phyloP scores from a whole-genome alignment of 1,140 invertebrate genomes.

The Aphis craccivora region DNA sequence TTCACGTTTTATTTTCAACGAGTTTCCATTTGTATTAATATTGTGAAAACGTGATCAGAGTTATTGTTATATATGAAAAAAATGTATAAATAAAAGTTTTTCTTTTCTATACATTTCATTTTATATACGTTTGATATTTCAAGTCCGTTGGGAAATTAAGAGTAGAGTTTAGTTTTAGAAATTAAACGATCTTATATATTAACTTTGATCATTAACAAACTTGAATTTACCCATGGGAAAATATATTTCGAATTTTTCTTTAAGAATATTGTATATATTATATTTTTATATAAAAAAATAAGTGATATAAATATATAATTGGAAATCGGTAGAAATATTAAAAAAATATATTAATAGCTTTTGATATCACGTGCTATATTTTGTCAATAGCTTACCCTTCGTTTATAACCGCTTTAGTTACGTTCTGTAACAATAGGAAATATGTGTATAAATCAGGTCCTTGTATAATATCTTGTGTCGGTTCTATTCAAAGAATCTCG shows the following conservation, averaged over 20 bases:
- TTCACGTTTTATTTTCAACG: slow-evolving; percentile 26
- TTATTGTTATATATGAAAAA: slow-evolving; percentile 25
- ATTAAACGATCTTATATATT: slow-evolving; percentile 6
- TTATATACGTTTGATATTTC: slow-evolving; percentile 2
- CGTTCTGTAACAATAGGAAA: neutral
- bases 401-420: slow-evolving; percentile 38
- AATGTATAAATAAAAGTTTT: slow-evolving; percentile 26
- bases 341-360: neutral
- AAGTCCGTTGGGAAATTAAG: slow-evolving; percentile 46
- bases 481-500: slow-evolving; percentile 7
- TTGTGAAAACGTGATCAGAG: slow-evolving; percentile 21
- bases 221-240: neutral
- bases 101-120: neutral
- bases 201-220: neutral
- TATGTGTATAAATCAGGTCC: slow-evolving; percentile 29
- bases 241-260: neutral
- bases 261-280: neutral
- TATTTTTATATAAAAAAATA: neutral
- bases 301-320: neutral
- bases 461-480: slow-evolving; percentile 33
- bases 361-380: slow-evolving; percentile 2
- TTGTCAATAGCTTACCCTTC: slow-evolving; percentile 5
- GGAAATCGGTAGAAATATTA: neutral
- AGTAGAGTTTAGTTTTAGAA: neutral
- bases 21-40: slow-evolving; percentile 28